phyloP scores from a whole-genome alignment of 2,888 invertebrate genomes.

The Ormyrus pomaceus region DNA sequence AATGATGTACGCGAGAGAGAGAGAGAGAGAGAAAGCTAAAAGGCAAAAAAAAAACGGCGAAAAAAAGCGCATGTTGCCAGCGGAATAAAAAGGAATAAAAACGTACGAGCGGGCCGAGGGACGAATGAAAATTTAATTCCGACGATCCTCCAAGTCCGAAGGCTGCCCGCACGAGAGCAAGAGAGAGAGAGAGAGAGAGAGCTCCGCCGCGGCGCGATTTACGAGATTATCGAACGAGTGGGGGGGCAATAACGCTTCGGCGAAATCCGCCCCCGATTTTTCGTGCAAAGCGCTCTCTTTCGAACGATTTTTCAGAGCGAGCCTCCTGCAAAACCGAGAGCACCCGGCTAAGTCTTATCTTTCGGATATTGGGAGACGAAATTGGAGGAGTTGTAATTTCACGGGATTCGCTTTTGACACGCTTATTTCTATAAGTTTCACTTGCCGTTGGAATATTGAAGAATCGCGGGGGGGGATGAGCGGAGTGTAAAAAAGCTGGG shows the following conservation, averaged over 20 bases:
- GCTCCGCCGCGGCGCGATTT: conserved; percentile 50
- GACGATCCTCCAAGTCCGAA: conserved; percentile 57
- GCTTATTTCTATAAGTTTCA: no score
- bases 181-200: no score
- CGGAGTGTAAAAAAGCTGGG: no score
- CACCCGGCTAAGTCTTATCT: no score
- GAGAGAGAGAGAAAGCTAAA: not conserved
- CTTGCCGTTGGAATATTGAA: no score
- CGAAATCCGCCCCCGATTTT: conserved; percentile 33
- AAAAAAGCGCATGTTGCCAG: conserved; percentile 5
- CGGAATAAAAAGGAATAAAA: conserved; percentile 44
- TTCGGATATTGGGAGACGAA: no score
- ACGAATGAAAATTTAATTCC: conserved; percentile 65
- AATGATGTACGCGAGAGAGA: conserved; percentile 6
- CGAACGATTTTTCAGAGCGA: no score
- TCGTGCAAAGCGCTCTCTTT: not conserved
- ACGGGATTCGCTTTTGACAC: no score
- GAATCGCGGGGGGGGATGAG: no score
- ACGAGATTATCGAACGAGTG: conserved; percentile 54
- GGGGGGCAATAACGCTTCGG: conserved; percentile 52
- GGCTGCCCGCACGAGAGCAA: not conserved
- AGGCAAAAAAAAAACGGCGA: conserved; percentile 10
- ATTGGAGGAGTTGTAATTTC: no score
- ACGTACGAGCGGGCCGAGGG: conserved; percentile 52
- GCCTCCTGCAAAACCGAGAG: no score